Evolutionary conservation across 2,888 invertebrate species (phyloP), one percentile per base, ranked within the genome.

Genomic region (Ethmia dodecea): DNA sequence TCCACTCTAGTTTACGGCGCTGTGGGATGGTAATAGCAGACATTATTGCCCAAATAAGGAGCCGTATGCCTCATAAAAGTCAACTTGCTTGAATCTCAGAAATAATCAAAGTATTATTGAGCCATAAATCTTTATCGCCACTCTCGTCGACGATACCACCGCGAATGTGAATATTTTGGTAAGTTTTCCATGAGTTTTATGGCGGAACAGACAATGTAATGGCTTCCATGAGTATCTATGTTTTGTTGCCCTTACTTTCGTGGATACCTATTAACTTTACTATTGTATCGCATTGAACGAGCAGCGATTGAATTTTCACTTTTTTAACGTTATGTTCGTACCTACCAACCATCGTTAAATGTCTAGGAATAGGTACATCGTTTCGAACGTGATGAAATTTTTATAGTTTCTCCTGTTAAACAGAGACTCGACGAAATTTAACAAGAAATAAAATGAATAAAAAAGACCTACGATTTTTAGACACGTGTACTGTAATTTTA

Each of bases 31-130:
- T 60, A 67, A 71, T 68, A 66, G 60, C 55, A 52, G 55, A 65
- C 63, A 72, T 78, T 74, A 77, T 76, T 73, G 59, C 70, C 66
- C 65, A 70, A 78, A 73, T 77, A 75, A 73, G 71, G 60, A 71
- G 62, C 67, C 63, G 66, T 66, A 63, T 66, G 68, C 62, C 61
- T 64, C 76, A 69, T 80, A 81, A 80, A 81, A 69, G 60, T 70
- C 68, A 66, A 77, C 68, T 73, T 73, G 66, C 69, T 63, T 59
- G 72, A 80, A 80, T 78, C 77, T 76, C 68, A 70, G 73, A 75
- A 71, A 77, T 79, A 75, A 78, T 78, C 77, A 77, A 76, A 79
- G 75, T 73, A 74, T 80, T 79, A 80, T 80, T 73, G 75, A 63
- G 62, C 59, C 61, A 71, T 81, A 80, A 81, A 79, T 81, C 77